Evolutionary conservation across 2,113 vertebrate genomes (phyloP).

Genomic region (Bettongia penicillata): DNA sequence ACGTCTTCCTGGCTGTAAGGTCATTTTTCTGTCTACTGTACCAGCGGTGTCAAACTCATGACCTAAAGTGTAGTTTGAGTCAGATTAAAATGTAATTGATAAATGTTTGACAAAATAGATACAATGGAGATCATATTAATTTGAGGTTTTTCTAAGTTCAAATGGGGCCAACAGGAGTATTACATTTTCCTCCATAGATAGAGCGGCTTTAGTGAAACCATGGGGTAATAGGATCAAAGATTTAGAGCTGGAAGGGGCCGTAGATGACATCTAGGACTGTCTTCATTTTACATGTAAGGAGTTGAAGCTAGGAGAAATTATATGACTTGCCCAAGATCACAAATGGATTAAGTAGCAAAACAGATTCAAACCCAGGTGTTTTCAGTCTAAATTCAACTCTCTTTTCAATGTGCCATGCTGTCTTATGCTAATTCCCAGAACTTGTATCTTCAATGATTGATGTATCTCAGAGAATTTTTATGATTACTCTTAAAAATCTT

Average conservation of each 20-base stretch:
- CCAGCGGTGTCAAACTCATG: neutral
- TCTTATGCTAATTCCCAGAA: neutral
- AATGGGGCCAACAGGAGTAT: neutral
- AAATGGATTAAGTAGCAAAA: neutral
- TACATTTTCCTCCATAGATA: neutral
- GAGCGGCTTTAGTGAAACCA: neutral
- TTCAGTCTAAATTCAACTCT: neutral
- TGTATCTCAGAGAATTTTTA: neutral
- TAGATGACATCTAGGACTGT: neutral
- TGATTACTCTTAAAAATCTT: neutral
- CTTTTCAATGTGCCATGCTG: neutral
- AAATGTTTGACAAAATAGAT: neutral
- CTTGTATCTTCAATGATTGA: neutral
- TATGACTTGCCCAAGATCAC: neutral
- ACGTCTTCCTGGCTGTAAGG: neutral
- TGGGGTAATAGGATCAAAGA: neutral
- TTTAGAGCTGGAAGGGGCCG: neutral
- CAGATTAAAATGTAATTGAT: neutral
- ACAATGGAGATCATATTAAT: neutral
- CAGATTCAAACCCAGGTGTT: neutral
- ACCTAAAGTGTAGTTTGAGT: neutral
- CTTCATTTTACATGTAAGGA: neutral
- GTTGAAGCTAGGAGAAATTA: neutral
- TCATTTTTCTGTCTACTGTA: neutral
- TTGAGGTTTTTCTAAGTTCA: neutral